Evolutionary conservation across 2,113 vertebrate genomes (phyloP).

Genomic region (Noctilio leporinus): DNA sequence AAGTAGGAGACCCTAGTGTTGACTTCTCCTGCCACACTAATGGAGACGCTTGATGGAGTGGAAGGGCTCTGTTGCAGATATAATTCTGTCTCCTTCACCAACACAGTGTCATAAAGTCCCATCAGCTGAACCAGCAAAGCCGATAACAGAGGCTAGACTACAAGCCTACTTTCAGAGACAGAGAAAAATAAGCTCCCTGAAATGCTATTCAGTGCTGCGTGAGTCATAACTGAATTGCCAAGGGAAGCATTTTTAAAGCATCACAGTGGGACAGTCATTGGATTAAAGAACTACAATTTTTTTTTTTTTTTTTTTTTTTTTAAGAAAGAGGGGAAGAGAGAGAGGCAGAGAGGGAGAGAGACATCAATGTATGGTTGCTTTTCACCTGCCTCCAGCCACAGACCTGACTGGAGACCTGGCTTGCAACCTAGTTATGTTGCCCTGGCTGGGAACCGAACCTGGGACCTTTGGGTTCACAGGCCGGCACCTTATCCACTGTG

Average conservation of each 20-base stretch:
- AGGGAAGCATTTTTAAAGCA: conserved; percentile 20
- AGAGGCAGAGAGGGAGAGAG: no score
- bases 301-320: no score
- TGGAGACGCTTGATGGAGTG: rapidly evolving
- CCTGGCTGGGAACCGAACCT: no score
- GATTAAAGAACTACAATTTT: not conserved
- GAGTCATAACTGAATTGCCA: not conserved
- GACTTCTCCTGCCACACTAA: not conserved
- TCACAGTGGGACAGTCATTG: not conserved
- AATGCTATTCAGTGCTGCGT: not conserved
- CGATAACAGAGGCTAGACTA: not conserved
- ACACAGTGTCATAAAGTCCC: not conserved
- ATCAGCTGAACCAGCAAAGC: not conserved
- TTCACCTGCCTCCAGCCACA: no score
- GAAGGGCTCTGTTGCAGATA: not conserved
- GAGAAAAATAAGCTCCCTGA: conserved; percentile 30
- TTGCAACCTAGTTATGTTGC: no score
- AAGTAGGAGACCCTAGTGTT: not conserved
- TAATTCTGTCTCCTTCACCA: not conserved
- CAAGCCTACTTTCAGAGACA: not conserved
- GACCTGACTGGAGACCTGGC: no score
- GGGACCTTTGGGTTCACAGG: no score
- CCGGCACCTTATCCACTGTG: no score
- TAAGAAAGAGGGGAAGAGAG: no score
- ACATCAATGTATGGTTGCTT: no score